These are phyloP conservation scores for Eremobia ochroleuca DNA, from an alignment of 2,888 invertebrate genomes.

Conservation along the genomic window DNA sequence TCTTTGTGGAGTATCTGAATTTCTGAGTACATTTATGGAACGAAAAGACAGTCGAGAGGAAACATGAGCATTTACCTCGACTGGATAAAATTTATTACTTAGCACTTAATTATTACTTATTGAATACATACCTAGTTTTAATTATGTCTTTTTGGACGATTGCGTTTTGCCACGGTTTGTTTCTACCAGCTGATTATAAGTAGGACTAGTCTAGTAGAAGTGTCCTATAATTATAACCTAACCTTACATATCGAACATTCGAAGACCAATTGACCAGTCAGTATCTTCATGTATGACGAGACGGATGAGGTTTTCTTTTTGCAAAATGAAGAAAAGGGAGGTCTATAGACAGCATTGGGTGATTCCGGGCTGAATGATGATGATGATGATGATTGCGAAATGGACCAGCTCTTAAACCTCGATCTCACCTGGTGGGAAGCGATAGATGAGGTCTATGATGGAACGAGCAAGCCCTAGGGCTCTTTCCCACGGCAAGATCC, in stretches of 20 bases:
- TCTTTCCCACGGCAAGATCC: no score
- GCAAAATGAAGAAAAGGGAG: no score
- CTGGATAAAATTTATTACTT: conserved; percentile 3
- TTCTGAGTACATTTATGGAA: conserved; percentile 9
- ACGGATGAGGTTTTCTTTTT: not conserved
- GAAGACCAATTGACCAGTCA: not conserved
- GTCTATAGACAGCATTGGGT: no score
- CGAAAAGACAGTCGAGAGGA: conserved; percentile 1
- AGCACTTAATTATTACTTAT: not conserved
- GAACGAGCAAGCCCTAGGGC: no score
- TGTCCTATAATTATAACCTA: no score
- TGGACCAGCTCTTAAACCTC: no score
- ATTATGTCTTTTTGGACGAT: not conserved
- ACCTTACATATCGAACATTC: not conserved
- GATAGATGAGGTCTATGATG: no score
- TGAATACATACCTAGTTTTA: not conserved
- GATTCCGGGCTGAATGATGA: no score
- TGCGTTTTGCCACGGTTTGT: not conserved
- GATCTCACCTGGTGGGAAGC: no score
- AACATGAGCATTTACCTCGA: conserved; percentile 8
- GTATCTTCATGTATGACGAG: not conserved
- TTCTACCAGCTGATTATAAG: not conserved
- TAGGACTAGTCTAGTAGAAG: not conserved
- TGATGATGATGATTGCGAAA: no score
- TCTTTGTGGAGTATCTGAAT: conserved; percentile 25